Evolutionary conservation across 2,113 vertebrate genomes (phyloP).

Genomic region (Amblyopsis rosae): DNA sequence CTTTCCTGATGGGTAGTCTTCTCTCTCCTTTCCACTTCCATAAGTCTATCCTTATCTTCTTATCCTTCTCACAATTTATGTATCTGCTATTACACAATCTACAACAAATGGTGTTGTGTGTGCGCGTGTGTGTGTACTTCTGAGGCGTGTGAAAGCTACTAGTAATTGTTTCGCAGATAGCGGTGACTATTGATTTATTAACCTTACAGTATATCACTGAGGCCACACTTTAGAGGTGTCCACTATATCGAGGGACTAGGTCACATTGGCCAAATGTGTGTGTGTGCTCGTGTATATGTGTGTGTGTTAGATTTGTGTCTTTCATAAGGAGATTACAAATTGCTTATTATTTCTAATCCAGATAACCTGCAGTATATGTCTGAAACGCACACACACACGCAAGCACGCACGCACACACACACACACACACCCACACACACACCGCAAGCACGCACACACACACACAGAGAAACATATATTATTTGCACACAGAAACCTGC

Average conservation of each 20-base stretch:
- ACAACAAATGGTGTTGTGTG: background rate
- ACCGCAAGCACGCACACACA: conserved; percentile 3
- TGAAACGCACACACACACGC: conserved; percentile 10
- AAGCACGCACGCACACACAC: conserved; percentile 11
- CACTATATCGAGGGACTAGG: conserved; percentile 9
- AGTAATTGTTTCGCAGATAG: conserved; percentile 58
- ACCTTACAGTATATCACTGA: conserved; percentile 34
- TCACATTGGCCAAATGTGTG: conserved; percentile 17
- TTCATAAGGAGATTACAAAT: conserved; percentile 36
- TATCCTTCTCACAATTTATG: conserved; percentile 24
- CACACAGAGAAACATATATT: background rate
- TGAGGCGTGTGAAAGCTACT: conserved; percentile 39
- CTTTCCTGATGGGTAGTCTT: background rate
- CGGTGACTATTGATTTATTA: conserved; percentile 56
- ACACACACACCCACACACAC: conserved; percentile 17
- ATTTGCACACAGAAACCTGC: too few relatives aligned
- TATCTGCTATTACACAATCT: conserved; percentile 18
- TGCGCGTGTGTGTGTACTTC: background rate
- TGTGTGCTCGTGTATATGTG: conserved; percentile 1
- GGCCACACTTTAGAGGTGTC: conserved; percentile 14
- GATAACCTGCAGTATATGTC: conserved; percentile 52
- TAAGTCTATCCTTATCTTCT: conserved; percentile 21
- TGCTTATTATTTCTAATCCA: conserved; percentile 35
- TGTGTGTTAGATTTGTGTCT: conserved; percentile 2
- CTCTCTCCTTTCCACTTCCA: background rate